Conservation (phyloP, 2,113 vertebrate species). For the Larimichthys crocea region DNA sequence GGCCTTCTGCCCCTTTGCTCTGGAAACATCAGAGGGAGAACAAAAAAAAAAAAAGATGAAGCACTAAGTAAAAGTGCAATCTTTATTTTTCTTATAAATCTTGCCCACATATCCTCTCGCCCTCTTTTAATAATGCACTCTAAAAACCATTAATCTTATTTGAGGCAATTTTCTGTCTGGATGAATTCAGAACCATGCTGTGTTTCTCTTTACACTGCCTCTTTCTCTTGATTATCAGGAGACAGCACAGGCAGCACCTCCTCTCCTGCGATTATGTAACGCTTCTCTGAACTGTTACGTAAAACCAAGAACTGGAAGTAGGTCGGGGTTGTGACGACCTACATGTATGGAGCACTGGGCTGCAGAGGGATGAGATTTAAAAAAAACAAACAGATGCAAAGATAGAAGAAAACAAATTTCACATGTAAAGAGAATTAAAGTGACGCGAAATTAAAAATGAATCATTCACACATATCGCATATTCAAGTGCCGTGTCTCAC, state of each 20-base stretch:
- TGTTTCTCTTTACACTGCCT: conserved; percentile 16
- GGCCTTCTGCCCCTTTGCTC: conserved; percentile 20
- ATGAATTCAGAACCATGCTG: conserved; percentile 3
- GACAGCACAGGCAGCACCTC: conserved; percentile 18
- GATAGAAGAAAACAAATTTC: background rate
- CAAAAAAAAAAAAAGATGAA: background rate
- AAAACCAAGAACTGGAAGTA: conserved; percentile 74
- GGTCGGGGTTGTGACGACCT: conserved; percentile 69
- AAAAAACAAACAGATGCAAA: background rate
- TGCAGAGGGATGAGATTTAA: background rate
- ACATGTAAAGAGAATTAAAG: background rate
- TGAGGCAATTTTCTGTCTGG: conserved; percentile 30
- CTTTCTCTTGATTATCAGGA: conserved; percentile 28
- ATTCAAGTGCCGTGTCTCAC: background rate
- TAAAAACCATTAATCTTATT: conserved; percentile 12
- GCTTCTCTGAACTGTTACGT: conserved; percentile 73
- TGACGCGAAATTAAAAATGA: background rate
- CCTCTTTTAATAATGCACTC: background rate
- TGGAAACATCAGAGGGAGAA: background rate
- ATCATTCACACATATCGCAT: background rate
- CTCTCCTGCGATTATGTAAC: conserved; percentile 69
- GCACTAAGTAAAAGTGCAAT: background rate
- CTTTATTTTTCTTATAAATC: background rate
- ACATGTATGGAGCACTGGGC: conserved; percentile 44
- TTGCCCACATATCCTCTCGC: background rate